A percentile compares a stretch with the other conserved stretches of the same genome.
Conservation (phyloP, 2,113 vertebrate species). For the Lates calcarifer region DNA sequence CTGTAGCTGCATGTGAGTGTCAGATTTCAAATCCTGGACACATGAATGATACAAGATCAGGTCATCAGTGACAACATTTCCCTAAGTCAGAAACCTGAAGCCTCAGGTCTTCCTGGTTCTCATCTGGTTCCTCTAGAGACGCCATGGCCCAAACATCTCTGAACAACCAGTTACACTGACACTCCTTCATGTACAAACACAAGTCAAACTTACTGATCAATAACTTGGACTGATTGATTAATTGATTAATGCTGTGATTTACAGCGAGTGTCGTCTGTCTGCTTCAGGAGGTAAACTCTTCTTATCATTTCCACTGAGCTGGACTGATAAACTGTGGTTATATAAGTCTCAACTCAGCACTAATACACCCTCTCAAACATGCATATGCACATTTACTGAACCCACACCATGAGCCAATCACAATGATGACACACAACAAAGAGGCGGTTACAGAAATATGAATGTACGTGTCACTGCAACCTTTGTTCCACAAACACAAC, state of each 20-base stretch:
- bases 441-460: slow-evolving; percentile 15
- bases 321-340: slow-evolving; percentile 57
- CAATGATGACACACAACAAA: slow-evolving; percentile 18
- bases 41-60: too few relatives aligned
- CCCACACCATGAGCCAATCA: slow-evolving; percentile 37
- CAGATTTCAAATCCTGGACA: background rate
- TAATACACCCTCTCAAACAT: slow-evolving; percentile 46
- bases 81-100: background rate
- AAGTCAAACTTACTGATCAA: background rate
- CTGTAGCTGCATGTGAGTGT: too few relatives aligned
- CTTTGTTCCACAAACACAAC: background rate
- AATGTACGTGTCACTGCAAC: background rate
- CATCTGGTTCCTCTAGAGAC: background rate
- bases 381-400: slow-evolving; percentile 47
- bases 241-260: background rate
- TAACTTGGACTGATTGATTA: background rate
- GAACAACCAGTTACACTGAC: background rate
- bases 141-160: background rate
- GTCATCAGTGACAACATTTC: background rate
- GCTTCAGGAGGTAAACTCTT: background rate
- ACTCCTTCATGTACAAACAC: too few relatives aligned
- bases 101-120: too few relatives aligned
- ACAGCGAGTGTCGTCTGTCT: background rate
- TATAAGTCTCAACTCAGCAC: too few relatives aligned
- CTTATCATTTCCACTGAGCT: slow-evolving; percentile 1